Evolutionary conservation across 2,888 invertebrate species (phyloP), one percentile per base, ranked within the genome.

Genomic region (Rhodophaea formosa): DNA sequence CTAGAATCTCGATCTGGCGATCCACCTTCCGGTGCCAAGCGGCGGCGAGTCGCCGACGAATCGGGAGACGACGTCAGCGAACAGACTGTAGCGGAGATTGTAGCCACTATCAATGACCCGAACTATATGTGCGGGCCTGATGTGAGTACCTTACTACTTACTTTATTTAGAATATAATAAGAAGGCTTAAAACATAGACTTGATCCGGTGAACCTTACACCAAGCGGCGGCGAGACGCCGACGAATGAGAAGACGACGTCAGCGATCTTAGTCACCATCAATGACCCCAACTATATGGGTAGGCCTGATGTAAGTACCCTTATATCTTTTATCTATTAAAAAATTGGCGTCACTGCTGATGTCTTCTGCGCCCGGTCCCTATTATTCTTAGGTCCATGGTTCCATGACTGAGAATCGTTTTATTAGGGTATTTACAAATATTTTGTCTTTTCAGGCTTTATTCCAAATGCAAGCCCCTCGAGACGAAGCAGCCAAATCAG

Each of bases 401-500:
- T n/a, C n/a, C n/a, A n/a, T n/a, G n/a, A n/a, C n/a, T n/a, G n/a
- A n/a, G n/a, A n/a, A n/a, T n/a, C n/a, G n/a, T n/a, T n/a, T n/a
- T n/a, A n/a, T n/a, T n/a, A n/a, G n/a, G n/a, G n/a, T n/a, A n/a
- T n/a, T n/a, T n/a, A n/a, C n/a, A n/a, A n/a, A n/a, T n/a, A n/a
- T n/a, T n/a, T n/a, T n/a, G n/a, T n/a, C 0, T 35, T 39, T n/a
- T n/a, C 75, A 94, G 94, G 92, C 94, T 1, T 88, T 97, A 8
- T 97, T 97, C 79, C 95, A 96, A 71, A 96, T 95, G 67, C 95
- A 96, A 84, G 95, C 95, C 1, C 96, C 98, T 0, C 93, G 98
- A 12, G 98, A 98, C 77, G 98, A 98, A 77, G 96, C 95, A 7
- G 98, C 98, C 0, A 96, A 98, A 76, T 91, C 95, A 35, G 97